These are phyloP conservation scores for Holothuria scabra DNA, from an alignment of 53 echinoderm and acorn worm genomes.

Conservation along the genomic window DNA sequence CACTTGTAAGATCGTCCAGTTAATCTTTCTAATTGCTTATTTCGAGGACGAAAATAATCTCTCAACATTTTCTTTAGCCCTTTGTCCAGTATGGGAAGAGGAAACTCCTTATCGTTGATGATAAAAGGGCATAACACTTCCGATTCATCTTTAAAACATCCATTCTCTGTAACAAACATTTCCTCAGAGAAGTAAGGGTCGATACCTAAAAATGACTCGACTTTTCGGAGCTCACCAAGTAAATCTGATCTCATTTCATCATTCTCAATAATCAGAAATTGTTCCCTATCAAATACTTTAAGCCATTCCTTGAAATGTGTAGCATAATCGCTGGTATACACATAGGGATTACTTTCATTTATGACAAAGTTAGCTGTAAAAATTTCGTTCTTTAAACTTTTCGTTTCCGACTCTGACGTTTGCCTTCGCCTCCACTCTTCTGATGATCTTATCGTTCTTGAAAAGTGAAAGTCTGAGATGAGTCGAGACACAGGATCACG, in stretches of 20 bases:
- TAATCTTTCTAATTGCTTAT: no score
- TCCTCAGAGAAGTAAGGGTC: background rate
- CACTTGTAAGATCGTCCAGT: no score
- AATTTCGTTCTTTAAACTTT: background rate
- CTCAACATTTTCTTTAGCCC: no score
- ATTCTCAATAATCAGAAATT: conserved; percentile 21
- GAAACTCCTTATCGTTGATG: no score
- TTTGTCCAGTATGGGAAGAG: no score
- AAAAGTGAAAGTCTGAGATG: background rate
- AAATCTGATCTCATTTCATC: background rate
- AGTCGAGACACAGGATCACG: background rate
- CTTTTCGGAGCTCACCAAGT: background rate
- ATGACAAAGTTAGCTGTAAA: background rate
- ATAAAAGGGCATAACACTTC: no score
- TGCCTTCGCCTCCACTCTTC: background rate
- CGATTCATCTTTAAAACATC: no score
- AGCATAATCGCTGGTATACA: conserved; percentile 17
- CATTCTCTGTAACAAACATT: background rate
- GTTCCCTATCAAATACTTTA: conserved; percentile 9
- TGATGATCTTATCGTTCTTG: background rate
- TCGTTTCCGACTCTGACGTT: background rate
- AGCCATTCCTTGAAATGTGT: conserved; percentile 23
- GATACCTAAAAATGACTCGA: background rate
- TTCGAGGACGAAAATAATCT: no score
- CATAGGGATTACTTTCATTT: conserved; percentile 10